Evolutionary conservation across 2,797 vertebrate genomes (phyloP), one percentile per base, ranked within the genome.

Genomic region (Atherinosoma microstoma): DNA sequence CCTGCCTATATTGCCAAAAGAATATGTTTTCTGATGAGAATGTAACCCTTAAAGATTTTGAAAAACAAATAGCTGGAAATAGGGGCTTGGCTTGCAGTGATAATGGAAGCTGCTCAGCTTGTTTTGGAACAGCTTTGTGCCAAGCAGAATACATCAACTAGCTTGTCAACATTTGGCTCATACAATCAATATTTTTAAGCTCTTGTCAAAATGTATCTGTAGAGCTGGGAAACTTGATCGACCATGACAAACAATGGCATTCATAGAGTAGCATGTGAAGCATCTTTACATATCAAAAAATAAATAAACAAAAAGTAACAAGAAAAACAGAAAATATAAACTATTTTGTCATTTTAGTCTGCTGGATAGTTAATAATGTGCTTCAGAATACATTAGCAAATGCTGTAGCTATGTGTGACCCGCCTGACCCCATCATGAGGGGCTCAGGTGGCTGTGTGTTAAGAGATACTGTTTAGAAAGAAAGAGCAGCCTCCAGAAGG

Each of bases 41-140:
- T 80, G 45, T 73, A 80, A 84, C 73, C 75, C 82, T 10, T 80
- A 78, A 84, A 91, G 85, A 89, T 64, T n/a, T 62, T 84, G 77
- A 75, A 83, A 79, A 56, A 78, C 61, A 76, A 84, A 89, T 80
- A 81, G 82, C 85, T 84, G 79, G 82, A 85, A 79, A 82, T 70
- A 32, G 65, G 49, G 49, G 22, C 49, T 56, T 30, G 56, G 53
- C 70, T 77, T 79, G 75, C 49, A 74, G 67, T 59, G 80, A 82
- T 66, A 80, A 83, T 76, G 82, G 81, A 80, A 86, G 73, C 75
- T 47, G 66, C 65, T 66, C 20, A 35, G 73, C 69, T 56, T 36
- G 51, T 67, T 36, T 70, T 54, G 56, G 75, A 56, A 30, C 27
- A 56, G 27, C 13, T 56, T 30, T 57, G 27, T 57, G 54, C 27